Conservation (phyloP, 2,888 invertebrate genomes). For the Crocallis elinguaria region DNA sequence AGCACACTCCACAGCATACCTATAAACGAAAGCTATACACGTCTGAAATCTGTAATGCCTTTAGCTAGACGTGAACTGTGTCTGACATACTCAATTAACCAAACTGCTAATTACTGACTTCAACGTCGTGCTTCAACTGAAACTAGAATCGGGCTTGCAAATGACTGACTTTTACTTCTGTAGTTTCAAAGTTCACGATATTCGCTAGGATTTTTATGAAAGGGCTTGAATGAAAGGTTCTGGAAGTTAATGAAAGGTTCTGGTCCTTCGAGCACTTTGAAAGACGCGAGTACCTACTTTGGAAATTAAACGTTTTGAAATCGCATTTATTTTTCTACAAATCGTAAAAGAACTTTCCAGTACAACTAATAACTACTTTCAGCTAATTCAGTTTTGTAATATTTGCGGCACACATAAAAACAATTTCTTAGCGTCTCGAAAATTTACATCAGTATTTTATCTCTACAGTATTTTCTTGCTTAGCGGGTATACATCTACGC, state of each 20-base stretch:
- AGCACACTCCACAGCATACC: background rate
- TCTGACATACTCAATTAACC: constrained; percentile 15
- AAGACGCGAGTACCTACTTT: background rate
- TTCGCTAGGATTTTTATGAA: background rate
- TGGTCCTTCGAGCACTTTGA: background rate
- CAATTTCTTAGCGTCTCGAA: too few relatives aligned
- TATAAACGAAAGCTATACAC: background rate
- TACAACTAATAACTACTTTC: too few relatives aligned
- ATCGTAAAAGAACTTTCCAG: too few relatives aligned
- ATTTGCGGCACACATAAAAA: too few relatives aligned
- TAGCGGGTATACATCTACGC: too few relatives aligned
- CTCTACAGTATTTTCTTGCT: too few relatives aligned
- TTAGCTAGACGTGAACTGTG: background rate
- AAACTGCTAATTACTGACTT: constrained; percentile 15
- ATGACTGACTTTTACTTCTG: background rate
- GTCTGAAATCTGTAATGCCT: background rate
- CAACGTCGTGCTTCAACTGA: background rate
- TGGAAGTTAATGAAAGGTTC: background rate
- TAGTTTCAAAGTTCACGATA: background rate
- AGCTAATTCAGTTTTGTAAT: too few relatives aligned
- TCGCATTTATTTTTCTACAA: too few relatives aligned
- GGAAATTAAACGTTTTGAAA: background rate
- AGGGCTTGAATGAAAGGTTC: background rate
- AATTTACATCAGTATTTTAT: too few relatives aligned
- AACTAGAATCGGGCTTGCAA: background rate